Evolutionary conservation across 2,888 invertebrate genomes (phyloP).

Genomic region (Hypena proboscidalis): DNA sequence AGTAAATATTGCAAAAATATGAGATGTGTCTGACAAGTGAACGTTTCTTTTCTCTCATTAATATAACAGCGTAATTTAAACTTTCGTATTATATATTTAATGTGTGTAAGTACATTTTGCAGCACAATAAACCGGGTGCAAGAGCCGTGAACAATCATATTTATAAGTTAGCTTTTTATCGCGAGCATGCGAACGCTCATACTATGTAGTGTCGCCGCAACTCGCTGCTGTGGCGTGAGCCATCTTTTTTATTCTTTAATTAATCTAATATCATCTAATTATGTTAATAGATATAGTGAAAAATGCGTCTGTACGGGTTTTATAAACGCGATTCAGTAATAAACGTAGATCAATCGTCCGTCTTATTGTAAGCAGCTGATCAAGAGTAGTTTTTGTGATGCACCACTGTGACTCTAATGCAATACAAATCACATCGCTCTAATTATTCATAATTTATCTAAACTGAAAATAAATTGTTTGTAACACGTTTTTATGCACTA

Average conservation of each 20-base stretch:
- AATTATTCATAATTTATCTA: slow-evolving; percentile 23
- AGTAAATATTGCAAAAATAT: too few species aligned
- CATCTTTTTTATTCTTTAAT: slow-evolving; percentile 40
- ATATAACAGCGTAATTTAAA: slow-evolving; percentile 23
- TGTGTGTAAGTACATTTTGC: slow-evolving; percentile 38
- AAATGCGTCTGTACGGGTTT: slow-evolving; percentile 21
- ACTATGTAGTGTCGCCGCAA: slow-evolving; percentile 29
- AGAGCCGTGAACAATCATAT: slow-evolving; percentile 61
- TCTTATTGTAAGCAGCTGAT: too few species aligned
- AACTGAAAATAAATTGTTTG: slow-evolving; percentile 29
- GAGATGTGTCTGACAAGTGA: not conserved
- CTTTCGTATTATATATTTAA: slow-evolving; percentile 35
- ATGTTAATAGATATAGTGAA: slow-evolving; percentile 38
- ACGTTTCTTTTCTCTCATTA: slow-evolving; percentile 12
- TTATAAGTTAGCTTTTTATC: slow-evolving; percentile 63
- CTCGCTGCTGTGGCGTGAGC: slow-evolving; percentile 28
- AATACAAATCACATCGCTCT: slow-evolving; percentile 13
- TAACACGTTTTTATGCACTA: slow-evolving; percentile 25
- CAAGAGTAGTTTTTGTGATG: slow-evolving; percentile 17
- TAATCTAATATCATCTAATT: slow-evolving; percentile 47
- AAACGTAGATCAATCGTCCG: slow-evolving; percentile 35
- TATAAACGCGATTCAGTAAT: slow-evolving; percentile 38
- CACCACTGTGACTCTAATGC: slow-evolving; percentile 9
- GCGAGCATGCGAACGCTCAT: slow-evolving; percentile 27
- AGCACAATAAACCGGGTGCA: slow-evolving; percentile 41